Conservation (phyloP, 2,113 vertebrate species). For the Chlorodrepanis virens region DNA sequence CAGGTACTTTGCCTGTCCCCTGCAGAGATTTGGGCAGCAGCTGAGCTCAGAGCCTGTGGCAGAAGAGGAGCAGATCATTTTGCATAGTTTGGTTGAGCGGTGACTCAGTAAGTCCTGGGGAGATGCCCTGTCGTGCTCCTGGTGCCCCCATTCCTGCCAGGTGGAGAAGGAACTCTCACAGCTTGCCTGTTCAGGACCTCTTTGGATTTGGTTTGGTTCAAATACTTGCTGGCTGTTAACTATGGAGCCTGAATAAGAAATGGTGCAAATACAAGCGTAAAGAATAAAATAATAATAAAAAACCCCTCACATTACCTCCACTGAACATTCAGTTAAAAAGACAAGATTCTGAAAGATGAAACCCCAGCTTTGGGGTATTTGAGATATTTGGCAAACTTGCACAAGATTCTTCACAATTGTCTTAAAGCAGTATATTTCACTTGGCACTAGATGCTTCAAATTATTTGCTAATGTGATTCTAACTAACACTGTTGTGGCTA, state of each 20-base stretch:
- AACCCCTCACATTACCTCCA: not conserved
- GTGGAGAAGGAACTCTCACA: not conserved
- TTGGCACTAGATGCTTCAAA: not conserved
- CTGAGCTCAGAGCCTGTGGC: not conserved
- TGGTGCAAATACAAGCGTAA: slow-evolving; percentile 49
- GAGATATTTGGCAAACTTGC: slow-evolving; percentile 10
- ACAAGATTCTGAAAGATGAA: not conserved
- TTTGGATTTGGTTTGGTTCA: slow-evolving; percentile 35
- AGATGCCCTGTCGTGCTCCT: accelerated
- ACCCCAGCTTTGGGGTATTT: not conserved
- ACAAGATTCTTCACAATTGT: not conserved
- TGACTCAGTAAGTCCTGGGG: not conserved
- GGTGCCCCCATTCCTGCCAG: not conserved
- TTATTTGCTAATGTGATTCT: slow-evolving; percentile 11
- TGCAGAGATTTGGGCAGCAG: not conserved
- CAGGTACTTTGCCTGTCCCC: not conserved
- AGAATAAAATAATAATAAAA: not conserved
- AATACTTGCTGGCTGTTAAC: not conserved
- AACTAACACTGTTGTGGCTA: not conserved
- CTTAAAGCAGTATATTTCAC: not conserved
- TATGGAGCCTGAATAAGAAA: slow-evolving; percentile 6
- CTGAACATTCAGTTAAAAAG: not conserved
- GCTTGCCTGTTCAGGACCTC: not conserved
- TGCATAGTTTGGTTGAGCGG: slow-evolving; percentile 10
- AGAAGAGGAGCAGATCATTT: not conserved